Base-by-base conservation (phyloP, 2,888 invertebrate species). In the Callyntrura guangdongensis region DNA sequence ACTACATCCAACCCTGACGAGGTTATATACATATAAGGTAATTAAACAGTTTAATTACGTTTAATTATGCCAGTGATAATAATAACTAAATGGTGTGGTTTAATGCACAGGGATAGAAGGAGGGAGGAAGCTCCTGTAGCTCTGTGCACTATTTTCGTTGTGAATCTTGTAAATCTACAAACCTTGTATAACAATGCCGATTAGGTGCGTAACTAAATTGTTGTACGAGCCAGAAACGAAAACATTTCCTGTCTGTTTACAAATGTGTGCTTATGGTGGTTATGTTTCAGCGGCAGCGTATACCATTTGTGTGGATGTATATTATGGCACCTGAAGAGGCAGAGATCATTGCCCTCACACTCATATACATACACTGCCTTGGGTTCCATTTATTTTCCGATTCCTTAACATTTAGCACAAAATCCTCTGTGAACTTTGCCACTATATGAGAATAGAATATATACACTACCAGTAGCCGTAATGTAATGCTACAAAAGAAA, bases 351-450 rank as follows among this genome's bases (percentile, higher is more conserved):
- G 89, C 89, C 89, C 89, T 84, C 61, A 49, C 36, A 36, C 69
- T 12, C 36, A 36, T 12, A 69, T 53, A 20, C 36, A 36, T 12
- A 69, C 69, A 20, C 84, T 89, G 89, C 77, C 89, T 89, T 89
- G 88, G 82, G 82, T 88, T 88, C 88, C 88, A 89, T 84, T 89
- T 77, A 77, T 89, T 83, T 89, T 89, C 83, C 83, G 74, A 89
- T 77, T 77, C 89, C 89, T 89, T 74, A 69, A 64, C 83, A 89
- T 84, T 84, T 89, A 84, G 89, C 83, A 89, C 89, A 89, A 89
- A 74, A 59, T 59, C 67, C 81, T 79, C 69, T 79, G 59, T 82
- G 82, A 88, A 88, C 88, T 88, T 59, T 82, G 69, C n/a, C 36
- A 17, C 17, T n/a, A n/a, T 25, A 64, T 36, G 36, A 36, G 36